Conservation (phyloP, 2,888 invertebrate genomes). For the Drosophila planitibia region DNA sequence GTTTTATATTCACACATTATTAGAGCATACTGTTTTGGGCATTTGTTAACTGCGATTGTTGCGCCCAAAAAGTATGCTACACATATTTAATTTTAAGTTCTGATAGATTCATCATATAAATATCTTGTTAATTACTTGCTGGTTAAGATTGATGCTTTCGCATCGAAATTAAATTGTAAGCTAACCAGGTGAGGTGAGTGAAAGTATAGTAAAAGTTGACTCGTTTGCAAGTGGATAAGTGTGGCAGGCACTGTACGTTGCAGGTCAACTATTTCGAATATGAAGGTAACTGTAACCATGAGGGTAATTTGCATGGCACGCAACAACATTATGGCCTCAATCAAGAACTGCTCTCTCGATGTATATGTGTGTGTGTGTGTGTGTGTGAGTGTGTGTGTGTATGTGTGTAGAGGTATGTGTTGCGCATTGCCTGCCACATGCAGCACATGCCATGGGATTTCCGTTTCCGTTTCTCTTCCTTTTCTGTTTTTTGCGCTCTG, state of each 20-base stretch:
- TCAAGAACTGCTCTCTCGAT: conserved; percentile 11
- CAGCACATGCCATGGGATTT: conserved; percentile 56
- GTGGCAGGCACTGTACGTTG: conserved; percentile 1
- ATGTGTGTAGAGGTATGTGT: conserved; percentile 12
- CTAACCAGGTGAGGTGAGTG: neutral
- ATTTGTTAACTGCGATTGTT: neutral
- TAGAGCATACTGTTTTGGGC: neutral
- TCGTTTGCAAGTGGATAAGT: neutral
- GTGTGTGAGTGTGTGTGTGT: neutral
- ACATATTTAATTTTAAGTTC: neutral
- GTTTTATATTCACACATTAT: neutral
- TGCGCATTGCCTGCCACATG: conserved; percentile 33
- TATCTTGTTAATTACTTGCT: neutral
- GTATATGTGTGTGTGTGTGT: neutral
- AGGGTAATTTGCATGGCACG: conserved; percentile 56
- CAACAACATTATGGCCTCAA: conserved; percentile 45
- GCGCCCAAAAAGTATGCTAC: neutral
- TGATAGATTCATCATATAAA: neutral
- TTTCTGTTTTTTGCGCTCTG: conserved; percentile 12
- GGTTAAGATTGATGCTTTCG: neutral
- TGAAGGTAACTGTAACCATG: conserved; percentile 23
- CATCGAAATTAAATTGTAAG: neutral
- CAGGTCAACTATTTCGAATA: conserved; percentile 7
- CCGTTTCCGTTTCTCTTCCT: conserved; percentile 41
- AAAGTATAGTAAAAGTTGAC: neutral